Base-by-base conservation (phyloP, 2,797 vertebrate genomes). In the Muraenolepis orangiensis region DNA sequence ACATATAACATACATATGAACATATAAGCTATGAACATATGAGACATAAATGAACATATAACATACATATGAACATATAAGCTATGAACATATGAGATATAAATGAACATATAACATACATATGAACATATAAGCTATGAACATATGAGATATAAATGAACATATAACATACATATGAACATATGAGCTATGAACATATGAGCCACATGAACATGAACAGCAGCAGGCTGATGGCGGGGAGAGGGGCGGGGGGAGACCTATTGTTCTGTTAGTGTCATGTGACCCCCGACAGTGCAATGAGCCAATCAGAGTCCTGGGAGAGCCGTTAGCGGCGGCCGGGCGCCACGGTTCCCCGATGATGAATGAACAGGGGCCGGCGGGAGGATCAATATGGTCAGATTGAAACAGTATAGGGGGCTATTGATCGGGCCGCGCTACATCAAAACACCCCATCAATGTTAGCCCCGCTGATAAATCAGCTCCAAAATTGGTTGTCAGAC, bases 391-490 rank as follows among this genome's bases (percentile, higher is more conserved):
- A 94, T 93, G 93, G 91, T 95, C 96, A 99, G 98, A 97, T 99
- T 98, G 97, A 97, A 98, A 98, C 96, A 96, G 96, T 98, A 97
- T 99, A 98, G 96, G 95, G 94, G 96, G 86, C 84, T 97, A 98
- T 98, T 96, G 98, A 99, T 99, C 97, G 85, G 85, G 88, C n/a
- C 85, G 91, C 82, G 92, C 94, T 96, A 96, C 98, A 96, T 97
- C 96, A 96, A 95, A 96, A 96, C 96, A 96, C 93, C 92, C 97
- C 96, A 98, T 98, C 97, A 97, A 96, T 98, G 98, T 96, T 96
- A 94, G 95, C 96, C 95, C 96, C 94, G 94, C 96, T 97, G 98
- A 99, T 99, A 99, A 99, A 99, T 99, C 97, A 99, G 94, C 93
- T 96, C 95, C 96, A 98, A 98, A 99, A 99, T 98, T 99, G 97